phyloP scores from a whole-genome alignment of 37 sponge, comb jelly and placozoan species.

The Ianthella basta region DNA sequence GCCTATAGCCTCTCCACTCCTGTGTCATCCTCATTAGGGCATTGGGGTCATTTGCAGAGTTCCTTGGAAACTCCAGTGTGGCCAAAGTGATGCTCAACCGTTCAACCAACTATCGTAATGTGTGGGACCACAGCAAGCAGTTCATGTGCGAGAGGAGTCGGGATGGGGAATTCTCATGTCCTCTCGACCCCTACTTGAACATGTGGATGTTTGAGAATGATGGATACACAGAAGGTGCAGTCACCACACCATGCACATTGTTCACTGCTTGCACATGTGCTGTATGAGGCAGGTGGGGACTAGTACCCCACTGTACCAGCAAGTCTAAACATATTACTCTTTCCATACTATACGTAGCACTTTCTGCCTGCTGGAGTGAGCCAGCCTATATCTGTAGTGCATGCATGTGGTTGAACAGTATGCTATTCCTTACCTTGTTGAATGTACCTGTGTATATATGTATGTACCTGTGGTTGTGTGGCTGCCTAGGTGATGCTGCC shows the following conservation, averaged over 20 bases:
- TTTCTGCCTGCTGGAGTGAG: no score
- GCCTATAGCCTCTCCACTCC: no score
- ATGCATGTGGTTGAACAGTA: no score
- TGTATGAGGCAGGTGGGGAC: no score
- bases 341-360: no score
- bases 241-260: no score
- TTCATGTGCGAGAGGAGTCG: conserved; percentile 54
- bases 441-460: background rate
- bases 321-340: no score
- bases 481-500: conserved; percentile 47
- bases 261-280: no score
- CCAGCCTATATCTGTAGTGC: no score
- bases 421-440: no score
- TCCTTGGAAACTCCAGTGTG: conserved; percentile 27
- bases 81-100: conserved; percentile 46
- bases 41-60: conserved; percentile 29
- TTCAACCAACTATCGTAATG: conserved; percentile 58
- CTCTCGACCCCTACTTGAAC: conserved; percentile 48
- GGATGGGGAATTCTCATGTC: conserved; percentile 51
- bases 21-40: no score
- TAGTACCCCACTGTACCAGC: no score
- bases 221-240: conserved; percentile 58
- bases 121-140: conserved; percentile 42
- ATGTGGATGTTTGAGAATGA: conserved; percentile 32
- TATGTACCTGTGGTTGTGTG: background rate